phyloP scores from a whole-genome alignment of 2,113 vertebrate species.

The Lophius piscatorius region DNA sequence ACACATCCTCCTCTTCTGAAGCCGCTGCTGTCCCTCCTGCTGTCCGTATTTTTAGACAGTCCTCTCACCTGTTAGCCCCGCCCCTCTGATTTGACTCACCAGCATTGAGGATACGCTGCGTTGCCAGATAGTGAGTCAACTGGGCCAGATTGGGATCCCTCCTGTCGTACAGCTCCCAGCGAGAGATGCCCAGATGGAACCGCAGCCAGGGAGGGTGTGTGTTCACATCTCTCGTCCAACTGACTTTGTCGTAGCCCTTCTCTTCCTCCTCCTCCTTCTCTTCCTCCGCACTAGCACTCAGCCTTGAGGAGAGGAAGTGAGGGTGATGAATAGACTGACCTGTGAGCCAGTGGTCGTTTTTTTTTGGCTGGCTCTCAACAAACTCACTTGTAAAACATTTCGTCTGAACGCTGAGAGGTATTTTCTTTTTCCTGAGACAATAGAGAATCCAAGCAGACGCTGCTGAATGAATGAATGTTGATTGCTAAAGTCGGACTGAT shows the following conservation, averaged over 20 bases:
- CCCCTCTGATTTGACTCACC: conserved; percentile 62
- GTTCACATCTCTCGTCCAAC: conserved; percentile 69
- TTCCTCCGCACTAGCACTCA: conserved; percentile 79
- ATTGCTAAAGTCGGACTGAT: too few relatives aligned
- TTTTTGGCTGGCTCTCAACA: too few relatives aligned
- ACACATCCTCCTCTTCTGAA: neutral
- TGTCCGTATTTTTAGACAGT: neutral
- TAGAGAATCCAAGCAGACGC: too few relatives aligned
- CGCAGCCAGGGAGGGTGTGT: conserved; percentile 82
- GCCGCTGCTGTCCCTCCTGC: neutral
- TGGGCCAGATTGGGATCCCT: conserved; percentile 70
- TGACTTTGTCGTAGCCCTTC: conserved; percentile 71
- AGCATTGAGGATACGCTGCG: conserved; percentile 64
- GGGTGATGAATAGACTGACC: neutral
- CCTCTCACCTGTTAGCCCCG: neutral
- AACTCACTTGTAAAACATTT: too few relatives aligned
- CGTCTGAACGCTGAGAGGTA: too few relatives aligned
- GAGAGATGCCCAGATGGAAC: conserved; percentile 85
- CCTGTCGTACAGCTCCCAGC: conserved; percentile 81
- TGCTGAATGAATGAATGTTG: too few relatives aligned
- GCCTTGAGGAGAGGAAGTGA: conserved; percentile 70
- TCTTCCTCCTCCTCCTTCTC: too few relatives aligned
- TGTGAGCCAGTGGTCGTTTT: neutral
- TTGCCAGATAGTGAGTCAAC: conserved; percentile 78
- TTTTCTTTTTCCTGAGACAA: too few relatives aligned